Conservation (phyloP, 2,797 vertebrate genomes). For the Hyperoplus immaculatus region DNA sequence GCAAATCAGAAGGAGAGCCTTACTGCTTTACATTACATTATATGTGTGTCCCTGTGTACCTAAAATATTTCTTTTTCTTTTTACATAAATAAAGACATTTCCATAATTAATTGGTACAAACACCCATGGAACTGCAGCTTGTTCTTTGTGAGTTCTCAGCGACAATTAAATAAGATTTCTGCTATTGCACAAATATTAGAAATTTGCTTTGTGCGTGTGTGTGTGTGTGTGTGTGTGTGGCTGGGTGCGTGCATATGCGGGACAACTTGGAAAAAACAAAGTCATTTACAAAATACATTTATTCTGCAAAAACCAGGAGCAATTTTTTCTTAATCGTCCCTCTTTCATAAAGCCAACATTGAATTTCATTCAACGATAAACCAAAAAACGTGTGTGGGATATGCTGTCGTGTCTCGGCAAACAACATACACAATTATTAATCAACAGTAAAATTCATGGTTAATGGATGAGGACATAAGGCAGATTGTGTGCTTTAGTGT, state of each 20-base stretch:
- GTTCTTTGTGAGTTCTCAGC: too few relatives aligned
- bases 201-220: neutral
- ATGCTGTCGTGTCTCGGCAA: constrained; percentile 39
- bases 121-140: too few relatives aligned
- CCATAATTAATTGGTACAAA: too few relatives aligned
- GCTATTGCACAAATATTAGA: neutral
- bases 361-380: constrained; percentile 38
- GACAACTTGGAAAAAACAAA: constrained; percentile 2
- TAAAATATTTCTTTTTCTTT: too few relatives aligned
- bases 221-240: neutral
- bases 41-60: too few relatives aligned
- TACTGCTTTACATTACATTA: too few relatives aligned
- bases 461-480: constrained; percentile 17
- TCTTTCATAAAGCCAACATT: constrained; percentile 41
- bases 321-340: constrained; percentile 13
- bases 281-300: constrained; percentile 63
- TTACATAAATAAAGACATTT: too few relatives aligned
- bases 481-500: constrained; percentile 11
- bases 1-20: too few relatives aligned
- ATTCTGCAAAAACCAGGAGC: constrained; percentile 52
- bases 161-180: too few relatives aligned
- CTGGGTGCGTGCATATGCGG: neutral
- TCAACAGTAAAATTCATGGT: constrained; percentile 12
- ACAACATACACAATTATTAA: constrained; percentile 10
- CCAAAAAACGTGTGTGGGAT: constrained; percentile 28